These are phyloP conservation scores for Calliphora vicina DNA, from an alignment of 1,140 invertebrate species.

Conservation along the genomic window DNA sequence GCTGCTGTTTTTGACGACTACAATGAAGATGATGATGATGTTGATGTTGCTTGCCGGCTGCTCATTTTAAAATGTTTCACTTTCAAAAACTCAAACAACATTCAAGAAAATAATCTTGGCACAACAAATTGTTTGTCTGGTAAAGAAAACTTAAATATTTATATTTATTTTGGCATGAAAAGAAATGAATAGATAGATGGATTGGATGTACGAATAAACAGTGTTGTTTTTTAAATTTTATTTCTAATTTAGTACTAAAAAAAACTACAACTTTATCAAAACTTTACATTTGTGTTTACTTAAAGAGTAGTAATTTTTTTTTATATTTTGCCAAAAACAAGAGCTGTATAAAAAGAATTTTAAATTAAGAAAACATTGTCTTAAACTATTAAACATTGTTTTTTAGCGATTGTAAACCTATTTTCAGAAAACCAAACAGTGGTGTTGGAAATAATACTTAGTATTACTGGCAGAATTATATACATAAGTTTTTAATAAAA, in stretches of 20 bases:
- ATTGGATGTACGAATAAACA: not conserved
- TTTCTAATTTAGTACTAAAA: not conserved
- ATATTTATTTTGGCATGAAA: not conserved
- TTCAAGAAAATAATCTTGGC: not conserved
- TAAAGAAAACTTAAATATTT: constrained; percentile 2
- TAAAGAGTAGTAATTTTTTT: not conserved
- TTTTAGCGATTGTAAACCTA: not conserved
- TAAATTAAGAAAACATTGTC: not conserved
- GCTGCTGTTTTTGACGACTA: too few species aligned
- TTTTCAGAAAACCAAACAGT: too few species aligned
- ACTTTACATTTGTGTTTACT: not conserved
- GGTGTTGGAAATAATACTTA: too few species aligned
- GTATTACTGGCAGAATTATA: too few species aligned
- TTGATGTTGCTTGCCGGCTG: too few species aligned
- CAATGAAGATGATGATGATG: too few species aligned
- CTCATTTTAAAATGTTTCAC: not conserved
- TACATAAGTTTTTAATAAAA: too few species aligned
- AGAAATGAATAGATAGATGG: not conserved
- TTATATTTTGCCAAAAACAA: not conserved
- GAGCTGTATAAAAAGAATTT: not conserved
- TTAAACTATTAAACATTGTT: not conserved
- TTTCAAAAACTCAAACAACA: not conserved
- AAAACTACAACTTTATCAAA: not conserved
- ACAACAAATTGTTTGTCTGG: not conserved
- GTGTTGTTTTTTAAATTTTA: not conserved